These are phyloP conservation scores for Drosophila grimshawi DNA, from an alignment of 1,140 invertebrate genomes.

Conservation along the genomic window DNA sequence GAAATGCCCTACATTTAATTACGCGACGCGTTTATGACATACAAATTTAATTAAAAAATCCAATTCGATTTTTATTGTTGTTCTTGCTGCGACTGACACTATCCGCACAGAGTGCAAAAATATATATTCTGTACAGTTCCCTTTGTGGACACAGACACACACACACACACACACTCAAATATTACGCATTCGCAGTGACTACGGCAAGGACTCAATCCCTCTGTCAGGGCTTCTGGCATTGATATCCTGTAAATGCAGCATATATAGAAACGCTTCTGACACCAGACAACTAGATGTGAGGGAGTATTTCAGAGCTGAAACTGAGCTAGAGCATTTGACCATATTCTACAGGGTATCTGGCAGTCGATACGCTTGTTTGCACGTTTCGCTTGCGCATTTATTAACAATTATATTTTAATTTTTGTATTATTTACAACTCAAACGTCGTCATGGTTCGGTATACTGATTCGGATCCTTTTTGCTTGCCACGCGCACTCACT, in stretches of 20 bases:
- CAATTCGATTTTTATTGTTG: constrained; percentile 46
- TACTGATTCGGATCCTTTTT: constrained; percentile 5
- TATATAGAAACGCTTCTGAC: not conserved
- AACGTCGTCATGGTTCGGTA: constrained; percentile 30
- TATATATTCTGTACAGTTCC: constrained; percentile 37
- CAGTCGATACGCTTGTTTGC: not conserved
- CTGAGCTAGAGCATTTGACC: not conserved
- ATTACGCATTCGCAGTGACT: constrained; percentile 53
- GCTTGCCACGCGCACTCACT: not conserved
- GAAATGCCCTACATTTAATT: constrained; percentile 51
- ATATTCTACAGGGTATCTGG: constrained; percentile 5
- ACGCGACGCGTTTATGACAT: constrained; percentile 46
- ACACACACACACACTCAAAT: constrained; percentile 18
- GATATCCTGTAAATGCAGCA: constrained; percentile 13
- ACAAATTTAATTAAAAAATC: constrained; percentile 73
- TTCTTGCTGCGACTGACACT: not conserved
- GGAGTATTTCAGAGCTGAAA: no score
- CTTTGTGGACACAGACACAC: not conserved
- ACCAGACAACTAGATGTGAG: no score
- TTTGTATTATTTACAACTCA: constrained; percentile 56
- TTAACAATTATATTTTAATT: constrained; percentile 66
- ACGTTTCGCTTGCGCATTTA: constrained; percentile 49
- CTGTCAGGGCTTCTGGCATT: not conserved
- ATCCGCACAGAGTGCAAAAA: constrained; percentile 35
- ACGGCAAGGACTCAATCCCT: not conserved